phyloP scores from a whole-genome alignment of 2,888 invertebrate genomes.

The Cantharis lateralis region DNA sequence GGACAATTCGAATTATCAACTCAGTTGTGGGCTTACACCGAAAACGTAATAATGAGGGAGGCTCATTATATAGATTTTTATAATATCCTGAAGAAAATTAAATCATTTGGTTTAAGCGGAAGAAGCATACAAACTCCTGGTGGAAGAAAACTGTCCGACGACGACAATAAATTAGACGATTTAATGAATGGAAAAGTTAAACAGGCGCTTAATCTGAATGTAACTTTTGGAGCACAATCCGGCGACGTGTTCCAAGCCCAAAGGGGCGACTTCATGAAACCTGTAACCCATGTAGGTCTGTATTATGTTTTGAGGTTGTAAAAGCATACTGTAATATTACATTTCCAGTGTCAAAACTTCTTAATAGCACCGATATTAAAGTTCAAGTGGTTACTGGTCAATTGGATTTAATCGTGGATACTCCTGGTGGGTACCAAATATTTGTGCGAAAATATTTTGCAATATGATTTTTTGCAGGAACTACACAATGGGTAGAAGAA shows the following conservation, averaged over 20 bases:
- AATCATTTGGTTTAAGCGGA: conserved; percentile 17
- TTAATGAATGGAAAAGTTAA: conserved; percentile 77
- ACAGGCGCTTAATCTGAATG: conserved; percentile 67
- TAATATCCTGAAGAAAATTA: conserved; percentile 68
- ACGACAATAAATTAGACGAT: conserved; percentile 50
- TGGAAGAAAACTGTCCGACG: conserved; percentile 25
- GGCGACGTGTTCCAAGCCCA: conserved; percentile 64
- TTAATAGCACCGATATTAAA: conserved; percentile 69
- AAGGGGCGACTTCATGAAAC: conserved; percentile 79
- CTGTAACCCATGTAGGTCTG: conserved; percentile 62
- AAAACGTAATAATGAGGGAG: conserved; percentile 64
- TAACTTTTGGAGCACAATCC: conserved; percentile 70
- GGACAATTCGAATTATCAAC: conserved; percentile 39
- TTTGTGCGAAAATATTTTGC: not conserved
- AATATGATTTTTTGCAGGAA: conserved; percentile 32
- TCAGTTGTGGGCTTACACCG: conserved; percentile 64
- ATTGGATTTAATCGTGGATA: conserved; percentile 82
- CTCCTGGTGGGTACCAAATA: conserved; percentile 64
- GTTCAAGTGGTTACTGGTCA: conserved; percentile 78
- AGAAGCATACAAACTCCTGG: conserved; percentile 5
- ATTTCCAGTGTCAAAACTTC: conserved; percentile 66
- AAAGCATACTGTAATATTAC: not conserved
- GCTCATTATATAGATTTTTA: conserved; percentile 78
- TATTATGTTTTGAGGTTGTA: not conserved
- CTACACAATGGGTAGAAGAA: conserved; percentile 68